phyloP scores from a whole-genome alignment of 2,797 vertebrate genomes.

The Coccyzus lansbergi region DNA sequence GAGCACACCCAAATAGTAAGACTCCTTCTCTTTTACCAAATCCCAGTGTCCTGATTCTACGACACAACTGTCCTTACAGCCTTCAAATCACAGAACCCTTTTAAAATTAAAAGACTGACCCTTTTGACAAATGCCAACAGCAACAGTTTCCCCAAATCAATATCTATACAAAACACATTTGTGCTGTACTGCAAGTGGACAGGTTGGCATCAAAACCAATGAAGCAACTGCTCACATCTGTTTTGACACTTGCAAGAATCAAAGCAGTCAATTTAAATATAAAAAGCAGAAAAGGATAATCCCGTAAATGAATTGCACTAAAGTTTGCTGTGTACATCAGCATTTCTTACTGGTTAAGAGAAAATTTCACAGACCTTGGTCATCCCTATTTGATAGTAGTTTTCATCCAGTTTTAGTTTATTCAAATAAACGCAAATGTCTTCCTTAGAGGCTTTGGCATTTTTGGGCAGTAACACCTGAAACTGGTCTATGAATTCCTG shows the following conservation, averaged over 20 bases:
- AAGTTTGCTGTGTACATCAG: neutral
- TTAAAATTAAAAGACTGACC: neutral
- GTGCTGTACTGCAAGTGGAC: neutral
- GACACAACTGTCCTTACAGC: neutral
- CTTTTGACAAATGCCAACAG: neutral
- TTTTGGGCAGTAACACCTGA: slow-evolving; percentile 91
- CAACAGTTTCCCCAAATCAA: neutral
- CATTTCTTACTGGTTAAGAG: neutral
- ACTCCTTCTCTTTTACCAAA: neutral
- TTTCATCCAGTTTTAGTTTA: slow-evolving; percentile 85
- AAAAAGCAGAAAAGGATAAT: neutral
- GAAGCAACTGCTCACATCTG: neutral
- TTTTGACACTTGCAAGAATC: neutral
- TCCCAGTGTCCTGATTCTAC: neutral
- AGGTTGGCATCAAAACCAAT: neutral
- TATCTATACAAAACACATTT: neutral
- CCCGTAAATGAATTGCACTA: neutral
- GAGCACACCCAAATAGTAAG: neutral
- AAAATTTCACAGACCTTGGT: slow-evolving; percentile 86
- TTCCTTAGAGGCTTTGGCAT: slow-evolving; percentile 80
- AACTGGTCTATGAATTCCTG: slow-evolving; percentile 96
- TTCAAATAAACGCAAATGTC: slow-evolving; percentile 84
- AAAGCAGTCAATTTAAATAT: neutral
- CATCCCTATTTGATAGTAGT: slow-evolving; percentile 94
- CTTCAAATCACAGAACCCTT: neutral